A percentile compares a stretch with the other conserved stretches of the same genome.
Evolutionary conservation across 2,888 invertebrate genomes (phyloP).

Genomic region (Cantharis lateralis): DNA sequence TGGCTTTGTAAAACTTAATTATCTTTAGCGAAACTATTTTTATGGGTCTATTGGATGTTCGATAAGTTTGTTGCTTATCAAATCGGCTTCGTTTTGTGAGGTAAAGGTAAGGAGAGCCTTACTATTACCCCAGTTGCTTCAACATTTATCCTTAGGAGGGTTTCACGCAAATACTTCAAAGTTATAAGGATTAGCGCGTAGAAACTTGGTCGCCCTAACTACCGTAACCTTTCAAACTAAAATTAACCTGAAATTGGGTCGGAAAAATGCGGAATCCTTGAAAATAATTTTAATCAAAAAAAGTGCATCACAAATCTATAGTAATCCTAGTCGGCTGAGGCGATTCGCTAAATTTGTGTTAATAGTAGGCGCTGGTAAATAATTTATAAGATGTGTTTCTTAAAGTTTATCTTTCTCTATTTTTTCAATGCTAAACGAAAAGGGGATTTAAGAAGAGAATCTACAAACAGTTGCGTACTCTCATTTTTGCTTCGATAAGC

Average conservation of each 20-base stretch:
- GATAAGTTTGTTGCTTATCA: background rate
- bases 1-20: background rate
- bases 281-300: background rate
- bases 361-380: constrained; percentile 19
- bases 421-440: constrained; percentile 13
- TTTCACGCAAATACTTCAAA: background rate
- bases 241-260: background rate
- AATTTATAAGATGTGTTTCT: constrained; percentile 27
- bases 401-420: constrained; percentile 8
- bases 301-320: background rate
- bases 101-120: background rate
- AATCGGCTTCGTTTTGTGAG: background rate
- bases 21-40: background rate
- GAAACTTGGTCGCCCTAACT: background rate
- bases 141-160: background rate
- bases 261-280: background rate
- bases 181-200: background rate
- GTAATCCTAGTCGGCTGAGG: background rate
- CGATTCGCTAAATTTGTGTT: constrained; percentile 10
- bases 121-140: background rate
- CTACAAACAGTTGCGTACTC: constrained; percentile 22
- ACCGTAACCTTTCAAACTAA: background rate
- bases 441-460: constrained; percentile 16
- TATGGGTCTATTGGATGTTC: background rate
- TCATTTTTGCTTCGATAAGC: constrained; percentile 27